Conservation (phyloP, 2,113 vertebrate genomes). For the Melanotaenia duboulayi region DNA sequence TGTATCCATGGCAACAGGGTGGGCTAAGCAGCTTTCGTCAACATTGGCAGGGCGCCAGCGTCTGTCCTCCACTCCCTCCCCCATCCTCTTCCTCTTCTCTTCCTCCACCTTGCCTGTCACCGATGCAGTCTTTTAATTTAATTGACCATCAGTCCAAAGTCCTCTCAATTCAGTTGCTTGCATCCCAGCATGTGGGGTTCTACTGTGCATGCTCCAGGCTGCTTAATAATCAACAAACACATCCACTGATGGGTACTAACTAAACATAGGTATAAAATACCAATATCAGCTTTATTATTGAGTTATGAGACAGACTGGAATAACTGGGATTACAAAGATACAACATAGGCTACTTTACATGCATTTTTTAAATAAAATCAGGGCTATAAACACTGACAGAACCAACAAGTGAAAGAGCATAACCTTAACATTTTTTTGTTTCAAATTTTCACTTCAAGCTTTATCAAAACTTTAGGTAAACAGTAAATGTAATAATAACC, state of each 20-base stretch:
- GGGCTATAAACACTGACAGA: neutral
- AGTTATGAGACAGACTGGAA: slow-evolving; percentile 1
- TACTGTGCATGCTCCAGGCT: neutral
- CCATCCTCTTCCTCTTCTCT: slow-evolving; percentile 67
- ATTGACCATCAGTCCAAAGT: slow-evolving; percentile 34
- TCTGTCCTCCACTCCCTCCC: slow-evolving; percentile 79
- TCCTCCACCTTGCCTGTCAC: slow-evolving; percentile 63
- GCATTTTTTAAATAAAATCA: neutral
- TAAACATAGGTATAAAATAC: slow-evolving; percentile 37
- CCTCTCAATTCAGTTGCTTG: slow-evolving; percentile 7
- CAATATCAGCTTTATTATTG: slow-evolving; percentile 13
- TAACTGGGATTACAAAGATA: slow-evolving; percentile 10
- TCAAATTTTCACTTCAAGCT: neutral
- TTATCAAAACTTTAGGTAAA: neutral
- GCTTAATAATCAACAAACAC: neutral
- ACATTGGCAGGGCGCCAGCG: slow-evolving; percentile 85
- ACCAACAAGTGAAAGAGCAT: slow-evolving; percentile 2
- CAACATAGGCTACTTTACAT: neutral
- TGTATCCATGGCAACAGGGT: slow-evolving; percentile 95
- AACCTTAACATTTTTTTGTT: neutral
- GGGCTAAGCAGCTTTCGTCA: slow-evolving; percentile 91
- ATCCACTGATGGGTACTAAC: slow-evolving; percentile 34
- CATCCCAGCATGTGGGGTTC: neutral
- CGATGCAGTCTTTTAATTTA: slow-evolving; percentile 37
- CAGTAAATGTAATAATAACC: neutral